Evolutionary conservation across 2,888 invertebrate genomes (phyloP).

Genomic region (Eudasyphora cyanicolor): DNA sequence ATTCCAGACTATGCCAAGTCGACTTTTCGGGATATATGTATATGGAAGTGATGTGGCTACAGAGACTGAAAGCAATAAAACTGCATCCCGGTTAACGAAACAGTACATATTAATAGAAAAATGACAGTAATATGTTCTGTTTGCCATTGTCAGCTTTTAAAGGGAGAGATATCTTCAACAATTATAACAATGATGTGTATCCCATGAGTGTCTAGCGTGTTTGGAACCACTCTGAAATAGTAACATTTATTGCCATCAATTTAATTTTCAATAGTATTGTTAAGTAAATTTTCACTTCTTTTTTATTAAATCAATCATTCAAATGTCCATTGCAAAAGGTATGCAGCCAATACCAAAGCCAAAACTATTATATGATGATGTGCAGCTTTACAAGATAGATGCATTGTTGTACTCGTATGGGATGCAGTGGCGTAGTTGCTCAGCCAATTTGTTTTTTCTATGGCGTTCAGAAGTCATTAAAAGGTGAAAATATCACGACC

Average conservation of each 20-base stretch:
- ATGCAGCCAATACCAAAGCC: background rate
- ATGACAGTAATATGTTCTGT: background rate
- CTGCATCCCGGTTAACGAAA: no score
- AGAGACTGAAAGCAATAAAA: no score
- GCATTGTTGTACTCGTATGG: background rate
- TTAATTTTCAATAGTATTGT: slow-evolving; percentile 8
- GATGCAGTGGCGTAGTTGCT: background rate
- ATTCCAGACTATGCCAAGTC: no score
- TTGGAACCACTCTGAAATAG: background rate
- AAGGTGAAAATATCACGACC: no score
- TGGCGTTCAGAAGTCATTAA: no score
- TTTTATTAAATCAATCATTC: slow-evolving; percentile 33
- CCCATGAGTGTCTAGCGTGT: background rate
- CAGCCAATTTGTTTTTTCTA: no score
- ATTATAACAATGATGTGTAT: background rate
- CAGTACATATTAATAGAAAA: no score
- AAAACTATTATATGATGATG: background rate
- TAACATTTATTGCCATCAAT: slow-evolving; percentile 6
- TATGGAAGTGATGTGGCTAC: no score
- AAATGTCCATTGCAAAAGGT: background rate
- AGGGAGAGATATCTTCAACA: background rate
- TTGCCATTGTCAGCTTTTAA: background rate
- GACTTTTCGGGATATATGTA: no score
- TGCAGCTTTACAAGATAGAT: background rate
- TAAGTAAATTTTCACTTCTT: slow-evolving; percentile 32